Evolutionary conservation across 2,888 invertebrate species (phyloP).

Genomic region (Mythimna pallens): DNA sequence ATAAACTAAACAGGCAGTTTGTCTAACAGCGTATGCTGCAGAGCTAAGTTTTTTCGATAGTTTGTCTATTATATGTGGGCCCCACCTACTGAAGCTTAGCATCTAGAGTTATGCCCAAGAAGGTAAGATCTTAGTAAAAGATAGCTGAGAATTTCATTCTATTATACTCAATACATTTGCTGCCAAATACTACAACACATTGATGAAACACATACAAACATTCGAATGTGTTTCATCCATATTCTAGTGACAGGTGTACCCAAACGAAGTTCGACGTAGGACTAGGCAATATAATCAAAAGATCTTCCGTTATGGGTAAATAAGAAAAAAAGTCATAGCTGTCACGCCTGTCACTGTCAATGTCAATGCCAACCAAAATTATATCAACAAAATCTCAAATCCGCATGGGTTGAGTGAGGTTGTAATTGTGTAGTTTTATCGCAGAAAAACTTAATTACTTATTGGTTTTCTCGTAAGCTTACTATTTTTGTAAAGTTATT

Average conservation of each 20-base stretch:
- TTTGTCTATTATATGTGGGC: too few relatives aligned
- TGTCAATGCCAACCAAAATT: constrained; percentile 42
- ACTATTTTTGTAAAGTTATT: neutral
- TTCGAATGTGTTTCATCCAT: too few relatives aligned
- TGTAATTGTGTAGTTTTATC: constrained; percentile 7
- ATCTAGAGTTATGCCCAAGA: too few relatives aligned
- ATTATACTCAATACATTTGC: neutral
- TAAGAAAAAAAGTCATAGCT: neutral
- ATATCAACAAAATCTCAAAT: constrained; percentile 24
- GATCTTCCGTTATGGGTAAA: neutral
- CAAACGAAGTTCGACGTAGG: neutral
- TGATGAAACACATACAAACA: too few relatives aligned
- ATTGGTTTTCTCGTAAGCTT: neutral
- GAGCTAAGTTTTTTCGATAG: too few relatives aligned
- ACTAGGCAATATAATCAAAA: neutral
- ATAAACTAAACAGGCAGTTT: too few relatives aligned
- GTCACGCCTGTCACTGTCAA: neutral
- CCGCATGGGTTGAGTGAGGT: constrained; percentile 41
- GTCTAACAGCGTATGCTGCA: too few relatives aligned
- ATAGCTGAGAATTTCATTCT: neutral
- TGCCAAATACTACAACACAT: neutral
- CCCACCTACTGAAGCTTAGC: too few relatives aligned
- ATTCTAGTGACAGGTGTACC: too few relatives aligned
- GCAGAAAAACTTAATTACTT: neutral
- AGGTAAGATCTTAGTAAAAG: neutral